phyloP scores from a whole-genome alignment of 2,113 vertebrate genomes.

The Bostrychus sinensis region DNA sequence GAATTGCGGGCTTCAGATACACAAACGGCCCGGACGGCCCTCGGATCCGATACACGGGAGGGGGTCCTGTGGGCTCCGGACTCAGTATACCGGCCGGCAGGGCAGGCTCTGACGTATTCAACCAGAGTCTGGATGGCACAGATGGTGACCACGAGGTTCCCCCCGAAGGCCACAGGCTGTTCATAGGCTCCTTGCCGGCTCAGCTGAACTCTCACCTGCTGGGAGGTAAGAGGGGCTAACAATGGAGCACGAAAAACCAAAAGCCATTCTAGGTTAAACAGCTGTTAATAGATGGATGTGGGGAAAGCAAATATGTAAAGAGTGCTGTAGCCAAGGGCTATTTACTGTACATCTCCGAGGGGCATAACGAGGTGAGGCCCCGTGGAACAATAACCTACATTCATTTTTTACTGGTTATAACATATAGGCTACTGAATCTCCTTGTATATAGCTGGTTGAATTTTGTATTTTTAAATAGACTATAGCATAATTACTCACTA shows the following conservation, averaged over 20 bases:
- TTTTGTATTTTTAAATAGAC: no score
- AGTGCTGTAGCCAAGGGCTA: not conserved
- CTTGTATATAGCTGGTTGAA: no score
- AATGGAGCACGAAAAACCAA: not conserved
- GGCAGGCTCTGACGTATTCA: conserved; percentile 83
- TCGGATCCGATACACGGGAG: conserved; percentile 74
- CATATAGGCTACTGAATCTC: no score
- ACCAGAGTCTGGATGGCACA: conserved; percentile 83
- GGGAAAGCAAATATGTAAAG: not conserved
- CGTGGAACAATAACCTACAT: not conserved
- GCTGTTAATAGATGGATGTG: no score
- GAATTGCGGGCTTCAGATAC: conserved; percentile 76
- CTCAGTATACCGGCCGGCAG: conserved; percentile 83
- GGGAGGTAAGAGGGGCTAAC: conserved; percentile 95
- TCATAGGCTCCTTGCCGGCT: conserved; percentile 91
- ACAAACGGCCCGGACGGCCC: conserved; percentile 71
- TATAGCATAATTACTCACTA: no score
- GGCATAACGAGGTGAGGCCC: not conserved
- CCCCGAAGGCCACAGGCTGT: conserved; percentile 83
- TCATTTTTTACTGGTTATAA: no score
- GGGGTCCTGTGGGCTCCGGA: conserved; percentile 62
- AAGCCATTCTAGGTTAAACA: not conserved
- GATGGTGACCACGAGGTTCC: conserved; percentile 69
- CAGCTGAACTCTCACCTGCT: conserved; percentile 93
- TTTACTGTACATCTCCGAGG: not conserved